Conservation (phyloP, 2,888 invertebrate species). For the Platynereis dumerilii region DNA sequence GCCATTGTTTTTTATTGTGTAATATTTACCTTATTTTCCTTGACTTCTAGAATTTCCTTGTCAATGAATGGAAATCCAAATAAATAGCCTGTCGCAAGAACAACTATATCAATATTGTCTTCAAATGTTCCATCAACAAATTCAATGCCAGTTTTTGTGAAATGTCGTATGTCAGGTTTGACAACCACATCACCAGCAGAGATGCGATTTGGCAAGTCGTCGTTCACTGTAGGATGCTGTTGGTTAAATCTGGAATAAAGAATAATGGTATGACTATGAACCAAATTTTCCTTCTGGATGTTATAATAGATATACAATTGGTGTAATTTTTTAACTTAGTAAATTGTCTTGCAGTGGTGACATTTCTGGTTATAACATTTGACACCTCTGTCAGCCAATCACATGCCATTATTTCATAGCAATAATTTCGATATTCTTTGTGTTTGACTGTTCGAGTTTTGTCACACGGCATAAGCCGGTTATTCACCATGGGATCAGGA, state of each 20-base stretch:
- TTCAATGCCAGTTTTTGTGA: slow-evolving; percentile 49
- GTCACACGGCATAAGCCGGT: too few species aligned
- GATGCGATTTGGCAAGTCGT: slow-evolving; percentile 61
- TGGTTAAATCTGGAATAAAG: slow-evolving; percentile 30
- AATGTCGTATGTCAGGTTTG: slow-evolving; percentile 49
- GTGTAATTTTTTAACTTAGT: too few species aligned
- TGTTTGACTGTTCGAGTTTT: too few species aligned
- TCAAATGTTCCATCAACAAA: slow-evolving; percentile 52
- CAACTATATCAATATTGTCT: slow-evolving; percentile 54
- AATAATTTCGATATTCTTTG: too few species aligned
- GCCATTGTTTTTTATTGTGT: too few species aligned
- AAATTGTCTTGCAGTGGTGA: too few species aligned
- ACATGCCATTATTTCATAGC: too few species aligned
- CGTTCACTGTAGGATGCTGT: slow-evolving; percentile 62
- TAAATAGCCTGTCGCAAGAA: slow-evolving; percentile 61
- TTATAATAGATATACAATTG: too few species aligned
- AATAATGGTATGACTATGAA: slow-evolving; percentile 4
- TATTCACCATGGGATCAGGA: too few species aligned
- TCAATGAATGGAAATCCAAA: slow-evolving; percentile 64
- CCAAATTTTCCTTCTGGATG: too few species aligned
- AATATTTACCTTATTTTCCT: slow-evolving; percentile 48
- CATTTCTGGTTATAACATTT: too few species aligned
- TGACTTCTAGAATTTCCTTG: slow-evolving; percentile 46
- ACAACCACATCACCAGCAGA: slow-evolving; percentile 58
- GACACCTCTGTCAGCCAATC: too few species aligned